Conservation (phyloP, 2,888 invertebrate genomes). For the Drosophila kuntzei region DNA sequence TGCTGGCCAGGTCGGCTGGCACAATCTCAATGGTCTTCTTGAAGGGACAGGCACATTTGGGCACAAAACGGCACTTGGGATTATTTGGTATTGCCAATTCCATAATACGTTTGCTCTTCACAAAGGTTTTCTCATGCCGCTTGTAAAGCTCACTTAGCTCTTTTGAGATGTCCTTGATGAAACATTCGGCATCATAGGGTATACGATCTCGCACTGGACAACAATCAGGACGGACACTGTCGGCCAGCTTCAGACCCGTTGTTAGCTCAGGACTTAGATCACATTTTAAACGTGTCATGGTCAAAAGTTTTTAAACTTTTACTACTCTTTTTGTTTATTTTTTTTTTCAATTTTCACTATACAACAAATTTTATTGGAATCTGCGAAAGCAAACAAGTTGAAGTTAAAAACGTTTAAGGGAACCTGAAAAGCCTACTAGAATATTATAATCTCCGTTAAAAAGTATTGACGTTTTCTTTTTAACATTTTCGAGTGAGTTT, state of each 20-base stretch:
- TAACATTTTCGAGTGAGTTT: background rate
- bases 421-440: slow-evolving; percentile 32
- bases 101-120: slow-evolving; percentile 63
- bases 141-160: slow-evolving; percentile 56
- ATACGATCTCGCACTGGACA: slow-evolving; percentile 61
- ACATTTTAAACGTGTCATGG: slow-evolving; percentile 51
- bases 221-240: slow-evolving; percentile 65
- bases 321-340: slow-evolving; percentile 20
- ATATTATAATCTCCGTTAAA: background rate
- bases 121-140: slow-evolving; percentile 62
- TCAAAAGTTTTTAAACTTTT: slow-evolving; percentile 34
- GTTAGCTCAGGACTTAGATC: slow-evolving; percentile 64
- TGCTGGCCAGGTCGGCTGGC: slow-evolving; percentile 50
- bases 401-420: background rate
- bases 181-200: slow-evolving; percentile 63
- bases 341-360: slow-evolving; percentile 8
- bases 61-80: slow-evolving; percentile 49
- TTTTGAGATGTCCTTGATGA: slow-evolving; percentile 60
- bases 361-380: slow-evolving; percentile 37
- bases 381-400: slow-evolving; percentile 22
- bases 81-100: slow-evolving; percentile 61
- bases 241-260: slow-evolving; percentile 44
- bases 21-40: slow-evolving; percentile 73
- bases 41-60: slow-evolving; percentile 73
- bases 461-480: background rate